These are phyloP conservation scores for Phaenicophaeus curvirostris DNA, from an alignment of 2,797 vertebrate genomes.

Conservation along the genomic window DNA sequence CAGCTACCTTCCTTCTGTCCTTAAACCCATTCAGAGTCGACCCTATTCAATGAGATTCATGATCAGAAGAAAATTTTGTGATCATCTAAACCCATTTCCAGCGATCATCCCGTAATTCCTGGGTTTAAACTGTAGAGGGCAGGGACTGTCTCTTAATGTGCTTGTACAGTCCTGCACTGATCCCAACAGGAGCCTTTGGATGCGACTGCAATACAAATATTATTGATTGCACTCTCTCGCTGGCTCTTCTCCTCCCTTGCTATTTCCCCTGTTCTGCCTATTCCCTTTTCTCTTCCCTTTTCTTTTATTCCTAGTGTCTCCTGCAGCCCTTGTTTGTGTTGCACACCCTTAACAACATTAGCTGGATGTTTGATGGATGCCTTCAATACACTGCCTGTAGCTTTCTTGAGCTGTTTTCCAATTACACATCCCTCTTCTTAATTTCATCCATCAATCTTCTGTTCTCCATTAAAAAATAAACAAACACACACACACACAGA, in stretches of 20 bases:
- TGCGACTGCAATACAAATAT: conserved; percentile 28
- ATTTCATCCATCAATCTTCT: conserved; percentile 73
- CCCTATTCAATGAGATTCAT: conserved; percentile 7
- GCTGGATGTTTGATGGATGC: conserved; percentile 69
- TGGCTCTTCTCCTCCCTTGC: conserved; percentile 7
- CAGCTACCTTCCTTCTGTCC: conserved; percentile 9
- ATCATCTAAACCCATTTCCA: not conserved
- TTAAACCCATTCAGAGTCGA: conserved; percentile 1
- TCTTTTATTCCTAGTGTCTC: not conserved
- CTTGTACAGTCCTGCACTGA: not conserved
- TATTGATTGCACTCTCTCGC: conserved; percentile 22
- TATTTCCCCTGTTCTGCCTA: not conserved
- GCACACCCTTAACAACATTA: conserved; percentile 58
- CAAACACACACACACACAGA: not conserved
- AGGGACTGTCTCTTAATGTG: conserved; percentile 45
- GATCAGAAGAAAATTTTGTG: conserved; percentile 26
- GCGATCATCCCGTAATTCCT: conserved; percentile 10
- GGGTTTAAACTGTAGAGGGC: conserved; percentile 59
- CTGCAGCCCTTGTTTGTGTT: conserved; percentile 34
- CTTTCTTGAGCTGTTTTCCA: conserved; percentile 67
- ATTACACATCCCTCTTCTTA: conserved; percentile 71
- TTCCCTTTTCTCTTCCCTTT: not conserved
- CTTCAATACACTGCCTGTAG: conserved; percentile 72
- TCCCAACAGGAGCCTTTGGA: conserved; percentile 22
- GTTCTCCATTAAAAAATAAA: conserved; percentile 64